Evolutionary conservation across 1,140 invertebrate species (phyloP).

Genomic region (Belonocnema kinseyi): DNA sequence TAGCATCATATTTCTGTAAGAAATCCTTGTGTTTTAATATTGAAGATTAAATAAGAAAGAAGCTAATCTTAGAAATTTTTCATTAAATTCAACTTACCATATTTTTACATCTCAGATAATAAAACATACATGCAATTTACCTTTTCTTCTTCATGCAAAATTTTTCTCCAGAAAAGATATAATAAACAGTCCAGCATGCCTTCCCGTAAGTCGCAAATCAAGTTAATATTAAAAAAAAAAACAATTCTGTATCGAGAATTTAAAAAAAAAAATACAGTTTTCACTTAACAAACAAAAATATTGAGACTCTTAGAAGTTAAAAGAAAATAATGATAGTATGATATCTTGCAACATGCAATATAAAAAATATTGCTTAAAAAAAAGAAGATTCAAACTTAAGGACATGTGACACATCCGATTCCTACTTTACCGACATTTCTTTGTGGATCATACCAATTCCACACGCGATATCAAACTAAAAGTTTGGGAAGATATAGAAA

Average conservation of each 20-base stretch:
- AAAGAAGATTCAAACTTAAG: background rate
- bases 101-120: background rate
- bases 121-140: constrained; percentile 12
- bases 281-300: background rate
- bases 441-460: too few relatives aligned
- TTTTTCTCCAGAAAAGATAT: background rate
- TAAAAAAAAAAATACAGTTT: background rate
- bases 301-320: background rate
- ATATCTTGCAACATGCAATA: background rate
- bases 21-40: too few relatives aligned
- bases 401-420: too few relatives aligned
- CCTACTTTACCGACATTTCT: too few relatives aligned
- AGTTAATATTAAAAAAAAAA: background rate
- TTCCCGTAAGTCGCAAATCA: background rate
- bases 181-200: background rate
- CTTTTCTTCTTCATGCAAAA: background rate
- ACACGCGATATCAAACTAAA: too few relatives aligned
- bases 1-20: too few relatives aligned
- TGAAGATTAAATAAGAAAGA: too few relatives aligned
- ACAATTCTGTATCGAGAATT: background rate
- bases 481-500: too few relatives aligned
- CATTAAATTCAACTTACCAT: too few relatives aligned
- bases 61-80: too few relatives aligned
- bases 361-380: background rate
- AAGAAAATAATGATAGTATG: background rate